Percentiles rank a stretch among this genome's conserved stretches.
Evolutionary conservation across 92 coral and sea anemone species (phyloP).

Genomic region (Epizoanthus stellaris): DNA sequence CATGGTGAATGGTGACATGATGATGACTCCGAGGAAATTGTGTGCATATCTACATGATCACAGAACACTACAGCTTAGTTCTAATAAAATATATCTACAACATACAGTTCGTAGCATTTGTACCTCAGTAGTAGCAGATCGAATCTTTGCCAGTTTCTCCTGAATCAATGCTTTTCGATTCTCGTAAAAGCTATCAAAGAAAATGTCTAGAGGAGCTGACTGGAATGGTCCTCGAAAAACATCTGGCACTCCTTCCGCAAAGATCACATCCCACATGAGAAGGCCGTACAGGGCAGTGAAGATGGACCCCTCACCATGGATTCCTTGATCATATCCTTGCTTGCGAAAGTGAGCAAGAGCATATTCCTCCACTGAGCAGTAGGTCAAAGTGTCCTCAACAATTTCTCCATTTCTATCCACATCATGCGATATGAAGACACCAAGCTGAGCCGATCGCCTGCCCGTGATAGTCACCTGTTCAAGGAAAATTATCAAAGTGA

Average conservation of each 20-base stretch:
- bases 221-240: conserved; percentile 93
- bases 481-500: background rate
- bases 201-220: conserved; percentile 92
- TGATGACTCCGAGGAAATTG: background rate
- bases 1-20: background rate
- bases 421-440: conserved; percentile 86
- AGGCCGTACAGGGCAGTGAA: conserved; percentile 78
- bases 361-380: conserved; percentile 93
- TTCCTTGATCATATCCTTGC: conserved; percentile 92
- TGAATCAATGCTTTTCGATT: conserved; percentile 72
- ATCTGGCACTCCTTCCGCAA: conserved; percentile 77
- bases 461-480: conserved; percentile 86
- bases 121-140: conserved; percentile 75
- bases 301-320: conserved; percentile 94
- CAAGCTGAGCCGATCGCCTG: conserved; percentile 77
- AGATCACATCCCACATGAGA: conserved; percentile 93
- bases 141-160: conserved; percentile 73
- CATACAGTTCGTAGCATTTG: background rate
- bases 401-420: conserved; percentile 77
- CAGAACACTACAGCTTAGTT: too few relatives aligned
- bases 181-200: conserved; percentile 79
- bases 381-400: conserved; percentile 70
- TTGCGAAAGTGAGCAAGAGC: conserved; percentile 85
- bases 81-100: too few relatives aligned
- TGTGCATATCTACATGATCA: background rate